Conservation (phyloP, 2,797 vertebrate species). For the Pteropus rufus region DNA sequence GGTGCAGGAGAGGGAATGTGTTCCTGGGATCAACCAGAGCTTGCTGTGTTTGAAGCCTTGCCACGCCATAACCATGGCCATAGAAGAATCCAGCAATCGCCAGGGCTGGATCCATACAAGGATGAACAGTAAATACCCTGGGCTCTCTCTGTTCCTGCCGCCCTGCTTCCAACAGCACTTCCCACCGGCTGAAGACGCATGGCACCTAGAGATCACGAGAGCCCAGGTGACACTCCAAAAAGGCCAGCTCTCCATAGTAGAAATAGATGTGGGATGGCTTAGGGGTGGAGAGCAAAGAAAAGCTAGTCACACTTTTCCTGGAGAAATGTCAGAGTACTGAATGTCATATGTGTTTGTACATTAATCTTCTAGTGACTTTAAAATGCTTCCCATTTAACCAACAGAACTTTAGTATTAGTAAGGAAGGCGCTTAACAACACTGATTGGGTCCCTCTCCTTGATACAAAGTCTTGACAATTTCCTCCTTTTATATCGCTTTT, state of each 20-base stretch:
- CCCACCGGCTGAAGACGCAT: neutral
- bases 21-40: neutral
- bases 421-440: neutral
- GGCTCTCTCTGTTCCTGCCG: neutral
- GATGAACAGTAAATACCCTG: neutral
- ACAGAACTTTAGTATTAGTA: neutral
- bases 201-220: too few species aligned
- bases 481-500: neutral
- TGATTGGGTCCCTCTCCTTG: neutral
- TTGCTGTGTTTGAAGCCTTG: neutral
- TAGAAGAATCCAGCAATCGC: neutral
- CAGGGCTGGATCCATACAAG: neutral
- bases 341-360: neutral
- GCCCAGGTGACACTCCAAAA: too few species aligned
- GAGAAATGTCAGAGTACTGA: neutral
- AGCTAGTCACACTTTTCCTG: neutral
- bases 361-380: neutral
- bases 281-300: neutral
- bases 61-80: too few species aligned
- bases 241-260: too few species aligned
- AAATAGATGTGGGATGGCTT: neutral
- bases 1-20: neutral
- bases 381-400: neutral
- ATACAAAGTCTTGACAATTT: neutral
- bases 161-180: too few species aligned